Percentiles rank a stretch among this genome's conserved stretches.
Evolutionary conservation across 1,140 invertebrate species (phyloP).

Genomic region (Brachionus rubens): DNA sequence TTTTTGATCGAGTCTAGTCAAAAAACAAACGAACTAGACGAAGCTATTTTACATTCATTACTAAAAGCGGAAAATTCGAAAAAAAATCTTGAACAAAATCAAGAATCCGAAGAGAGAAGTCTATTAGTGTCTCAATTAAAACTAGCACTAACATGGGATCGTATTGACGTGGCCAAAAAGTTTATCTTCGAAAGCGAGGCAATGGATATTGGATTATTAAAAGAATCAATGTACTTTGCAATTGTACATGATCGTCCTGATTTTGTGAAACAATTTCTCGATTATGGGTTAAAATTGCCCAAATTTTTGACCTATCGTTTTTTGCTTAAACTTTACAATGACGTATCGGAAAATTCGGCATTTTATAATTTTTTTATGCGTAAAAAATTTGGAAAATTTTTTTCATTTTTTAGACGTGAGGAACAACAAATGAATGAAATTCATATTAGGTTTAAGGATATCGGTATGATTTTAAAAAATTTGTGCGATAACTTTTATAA

Average conservation of each 20-base stretch:
- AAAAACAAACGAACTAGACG: background rate
- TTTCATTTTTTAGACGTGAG: background rate
- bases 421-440: background rate
- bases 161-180: constrained; percentile 88
- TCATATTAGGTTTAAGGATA: background rate
- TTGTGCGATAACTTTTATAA: constrained; percentile 11
- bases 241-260: constrained; percentile 58
- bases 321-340: constrained; percentile 59
- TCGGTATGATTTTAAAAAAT: background rate
- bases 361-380: background rate
- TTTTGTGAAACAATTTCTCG: constrained; percentile 61
- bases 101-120: background rate
- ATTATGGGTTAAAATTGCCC: constrained; percentile 59
- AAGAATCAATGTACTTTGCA: constrained; percentile 61
- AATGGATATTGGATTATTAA: constrained; percentile 48
- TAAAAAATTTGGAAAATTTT: constrained; percentile 1
- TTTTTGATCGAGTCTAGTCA: constrained; percentile 4
- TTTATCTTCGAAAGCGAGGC: constrained; percentile 67
- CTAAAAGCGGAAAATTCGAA: background rate
- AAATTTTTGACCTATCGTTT: constrained; percentile 58
- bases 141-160: constrained; percentile 85
- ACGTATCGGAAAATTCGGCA: constrained; percentile 48
- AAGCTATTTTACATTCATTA: background rate
- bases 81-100: background rate
- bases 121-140: background rate